Conservation (phyloP, 2,113 vertebrate species). For the Amblyornis subalaris region DNA sequence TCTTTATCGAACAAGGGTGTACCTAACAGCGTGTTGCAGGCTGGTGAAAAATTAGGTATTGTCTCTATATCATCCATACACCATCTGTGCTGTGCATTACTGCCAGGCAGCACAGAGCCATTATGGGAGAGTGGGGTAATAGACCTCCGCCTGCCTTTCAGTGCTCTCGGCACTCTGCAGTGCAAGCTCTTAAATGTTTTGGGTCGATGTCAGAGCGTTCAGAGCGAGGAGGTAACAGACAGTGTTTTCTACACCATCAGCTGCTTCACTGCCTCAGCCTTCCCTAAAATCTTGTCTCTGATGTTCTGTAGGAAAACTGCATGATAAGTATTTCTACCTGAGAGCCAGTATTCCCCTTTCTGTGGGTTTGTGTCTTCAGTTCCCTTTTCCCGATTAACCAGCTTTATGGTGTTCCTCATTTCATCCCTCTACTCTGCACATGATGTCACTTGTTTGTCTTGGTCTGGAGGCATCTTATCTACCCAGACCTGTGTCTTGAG, state of each 20-base stretch:
- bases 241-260: background rate
- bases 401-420: background rate
- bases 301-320: background rate
- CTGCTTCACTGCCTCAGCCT: background rate
- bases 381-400: background rate
- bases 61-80: background rate
- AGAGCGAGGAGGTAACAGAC: background rate
- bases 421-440: background rate
- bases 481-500: background rate
- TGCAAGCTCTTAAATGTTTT: background rate
- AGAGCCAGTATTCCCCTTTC: background rate
- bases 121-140: background rate
- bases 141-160: background rate
- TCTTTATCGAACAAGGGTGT: background rate
- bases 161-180: background rate
- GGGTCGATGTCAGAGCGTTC: accelerated
- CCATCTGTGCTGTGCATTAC: background rate
- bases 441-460: background rate
- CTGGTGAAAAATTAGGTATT: background rate
- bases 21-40: background rate
- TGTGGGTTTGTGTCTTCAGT: accelerated
- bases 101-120: background rate
- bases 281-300: background rate
- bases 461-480: background rate
- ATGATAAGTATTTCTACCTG: background rate